A percentile compares a stretch with the other conserved stretches of the same genome.
Conservation (phyloP, 2,797 vertebrate genomes). For the Chelidonichthys spinosus region DNA sequence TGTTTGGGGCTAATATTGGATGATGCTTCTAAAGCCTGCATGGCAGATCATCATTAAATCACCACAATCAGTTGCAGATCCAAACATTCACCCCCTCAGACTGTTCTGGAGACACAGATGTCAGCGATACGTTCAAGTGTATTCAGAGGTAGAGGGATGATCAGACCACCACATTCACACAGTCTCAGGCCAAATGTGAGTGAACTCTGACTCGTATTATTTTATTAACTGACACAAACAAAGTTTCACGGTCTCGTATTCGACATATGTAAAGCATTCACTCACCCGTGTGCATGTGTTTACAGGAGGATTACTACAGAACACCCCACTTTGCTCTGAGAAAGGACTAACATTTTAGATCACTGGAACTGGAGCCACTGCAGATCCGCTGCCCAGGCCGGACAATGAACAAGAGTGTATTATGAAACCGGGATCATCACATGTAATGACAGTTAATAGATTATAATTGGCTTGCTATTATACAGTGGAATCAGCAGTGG, state of each 20-base stretch:
- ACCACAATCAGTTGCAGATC: slow-evolving; percentile 52
- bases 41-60: slow-evolving; percentile 45
- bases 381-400: slow-evolving; percentile 4
- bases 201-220: neutral
- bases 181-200: neutral
- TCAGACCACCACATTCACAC: slow-evolving; percentile 6
- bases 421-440: slow-evolving; percentile 55
- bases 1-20: slow-evolving; percentile 41
- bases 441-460: slow-evolving; percentile 71
- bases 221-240: slow-evolving; percentile 16
- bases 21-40: slow-evolving; percentile 30
- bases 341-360: slow-evolving; percentile 47
- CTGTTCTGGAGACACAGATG: slow-evolving; percentile 28
- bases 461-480: slow-evolving; percentile 59
- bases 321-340: slow-evolving; percentile 18
- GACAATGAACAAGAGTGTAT: slow-evolving; percentile 60
- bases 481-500: slow-evolving; percentile 58
- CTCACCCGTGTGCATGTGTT: slow-evolving; percentile 34
- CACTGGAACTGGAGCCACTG: slow-evolving; percentile 39
- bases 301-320: slow-evolving; percentile 19
- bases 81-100: slow-evolving; percentile 4
- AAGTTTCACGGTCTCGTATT: slow-evolving; percentile 2
- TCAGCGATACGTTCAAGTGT: neutral
- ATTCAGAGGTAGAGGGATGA: neutral
- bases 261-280: slow-evolving; percentile 5